Evolutionary conservation across 2,113 vertebrate genomes (phyloP).

Genomic region (Lampris megalopsis): DNA sequence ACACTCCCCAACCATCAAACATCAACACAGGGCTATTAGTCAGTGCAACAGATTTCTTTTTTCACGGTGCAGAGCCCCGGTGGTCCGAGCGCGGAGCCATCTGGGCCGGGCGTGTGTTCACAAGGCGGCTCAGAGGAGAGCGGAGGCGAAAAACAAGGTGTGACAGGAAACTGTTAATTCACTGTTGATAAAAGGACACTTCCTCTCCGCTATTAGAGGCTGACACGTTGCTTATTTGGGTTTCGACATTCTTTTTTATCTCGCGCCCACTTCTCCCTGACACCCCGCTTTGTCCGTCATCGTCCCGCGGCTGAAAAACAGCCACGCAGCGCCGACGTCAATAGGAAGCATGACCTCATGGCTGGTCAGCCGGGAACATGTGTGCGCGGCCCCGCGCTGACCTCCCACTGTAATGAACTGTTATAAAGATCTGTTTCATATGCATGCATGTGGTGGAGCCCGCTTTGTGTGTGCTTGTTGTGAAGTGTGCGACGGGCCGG

Average conservation of each 20-base stretch:
- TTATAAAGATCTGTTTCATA: neutral
- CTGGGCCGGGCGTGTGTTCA: conserved; percentile 72
- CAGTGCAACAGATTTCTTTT: conserved; percentile 76
- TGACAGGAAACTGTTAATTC: conserved; percentile 88
- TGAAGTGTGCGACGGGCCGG: too few relatives aligned
- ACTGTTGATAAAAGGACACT: conserved; percentile 86
- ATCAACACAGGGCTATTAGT: conserved; percentile 74
- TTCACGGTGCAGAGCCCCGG: conserved; percentile 63
- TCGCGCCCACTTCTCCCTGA: conserved; percentile 54
- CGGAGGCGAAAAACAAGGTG: conserved; percentile 75
- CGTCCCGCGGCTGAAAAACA: conserved; percentile 73
- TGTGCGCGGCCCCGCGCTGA: conserved; percentile 47
- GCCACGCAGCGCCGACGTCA: conserved; percentile 42
- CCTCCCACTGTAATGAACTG: conserved; percentile 32
- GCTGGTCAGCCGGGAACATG: conserved; percentile 63
- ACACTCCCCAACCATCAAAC: conserved; percentile 63
- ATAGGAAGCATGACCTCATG: conserved; percentile 74
- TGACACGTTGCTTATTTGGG: conserved; percentile 84
- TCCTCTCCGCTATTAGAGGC: conserved; percentile 88
- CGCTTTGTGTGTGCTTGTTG: too few relatives aligned
- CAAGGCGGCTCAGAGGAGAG: conserved; percentile 37
- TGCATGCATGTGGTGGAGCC: too few relatives aligned
- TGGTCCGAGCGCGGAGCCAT: conserved; percentile 67
- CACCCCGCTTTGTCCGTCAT: conserved; percentile 72
- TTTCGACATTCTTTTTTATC: conserved; percentile 83